Evolutionary conservation across 2,113 vertebrate genomes (phyloP), one percentile per base, ranked within the genome.

Genomic region (Rynchops niger): DNA sequence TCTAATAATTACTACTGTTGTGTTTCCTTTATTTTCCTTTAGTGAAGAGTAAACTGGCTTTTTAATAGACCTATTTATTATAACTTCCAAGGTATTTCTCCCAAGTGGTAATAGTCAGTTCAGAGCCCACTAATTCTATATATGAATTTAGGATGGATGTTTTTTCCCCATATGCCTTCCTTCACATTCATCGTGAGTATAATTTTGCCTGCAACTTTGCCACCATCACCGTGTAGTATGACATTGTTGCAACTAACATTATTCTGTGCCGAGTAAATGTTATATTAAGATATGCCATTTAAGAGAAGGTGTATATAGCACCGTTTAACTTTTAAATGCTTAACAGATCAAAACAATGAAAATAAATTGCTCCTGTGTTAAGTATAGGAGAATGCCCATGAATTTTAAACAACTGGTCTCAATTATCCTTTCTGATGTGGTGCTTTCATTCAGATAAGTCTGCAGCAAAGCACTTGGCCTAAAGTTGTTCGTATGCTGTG

Each of bases 391-490:
- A 90, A 94, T 55, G 32, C 19, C 84, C 50, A n/a, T 93, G 93
- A 93, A 97, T 97, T 93, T 97, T 83, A 96, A 96, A 88, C 83
- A 92, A 83, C 91, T 93, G 93, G 84, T 84, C 87, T 94, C 71
- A 66, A 93, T 96, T 94, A 83, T 96, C 74, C 89, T 62, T 92
- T 93, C 93, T 90, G 73, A 83, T 34, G 73, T 70, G 89, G 74
- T 73, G 81, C 93, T 80, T 95, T 88, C 94, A 93, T 94, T 95
- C 89, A 89, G 89, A 95, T 96, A 95, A 97, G 91, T 91, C 94
- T 90, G 89, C 93, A 96, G 96, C 62, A 86, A 93, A 88, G 93
- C 82, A 62, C 78, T 96, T 97, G 95, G 95, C 94, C 96, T 96
- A 90, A 93, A 96, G 97, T 91, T 94, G 93, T 95, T 95, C 85